phyloP scores from a whole-genome alignment of 2,113 vertebrate species.

The Eleginops maclovinus region DNA sequence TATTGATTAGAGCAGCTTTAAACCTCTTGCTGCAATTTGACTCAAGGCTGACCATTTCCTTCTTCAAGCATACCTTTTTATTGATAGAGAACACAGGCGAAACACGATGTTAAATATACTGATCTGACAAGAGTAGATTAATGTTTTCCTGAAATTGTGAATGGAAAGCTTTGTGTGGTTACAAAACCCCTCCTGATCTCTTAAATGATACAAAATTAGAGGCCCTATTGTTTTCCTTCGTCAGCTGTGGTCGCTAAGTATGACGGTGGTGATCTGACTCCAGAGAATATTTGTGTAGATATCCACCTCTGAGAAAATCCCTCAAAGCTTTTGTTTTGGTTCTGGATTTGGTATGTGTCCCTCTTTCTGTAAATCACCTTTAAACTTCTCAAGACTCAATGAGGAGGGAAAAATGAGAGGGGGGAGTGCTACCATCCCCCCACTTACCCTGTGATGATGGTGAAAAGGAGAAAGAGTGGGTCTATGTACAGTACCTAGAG shows the following conservation, averaged over 20 bases:
- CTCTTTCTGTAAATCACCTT: conserved; percentile 65
- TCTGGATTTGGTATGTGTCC: conserved; percentile 66
- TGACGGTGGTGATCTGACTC: conserved; percentile 61
- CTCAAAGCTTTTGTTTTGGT: conserved; percentile 75
- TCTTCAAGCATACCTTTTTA: neutral
- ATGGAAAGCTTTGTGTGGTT: conserved; percentile 52
- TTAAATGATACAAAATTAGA: conserved; percentile 68
- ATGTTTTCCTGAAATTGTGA: conserved; percentile 59
- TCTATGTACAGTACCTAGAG: conserved; percentile 46
- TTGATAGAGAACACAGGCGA: neutral
- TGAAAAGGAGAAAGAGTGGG: conserved; percentile 53
- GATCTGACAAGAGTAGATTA: conserved; percentile 44
- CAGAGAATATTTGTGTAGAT: conserved; percentile 63
- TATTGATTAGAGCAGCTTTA: neutral
- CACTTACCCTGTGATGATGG: conserved; percentile 66
- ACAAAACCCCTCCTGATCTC: conserved; percentile 58
- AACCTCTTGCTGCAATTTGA: neutral
- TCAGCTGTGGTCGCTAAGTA: conserved; percentile 58
- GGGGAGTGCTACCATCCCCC: conserved; percentile 31
- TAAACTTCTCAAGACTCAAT: conserved; percentile 58
- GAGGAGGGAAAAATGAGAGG: neutral
- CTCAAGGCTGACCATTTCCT: neutral
- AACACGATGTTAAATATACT: neutral
- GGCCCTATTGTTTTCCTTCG: conserved; percentile 54
- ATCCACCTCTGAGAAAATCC: conserved; percentile 61